A percentile compares a stretch with the other conserved stretches of the same genome.
Evolutionary conservation across 2,797 vertebrate genomes (phyloP).

Genomic region (Pseudomugil gertrudae): DNA sequence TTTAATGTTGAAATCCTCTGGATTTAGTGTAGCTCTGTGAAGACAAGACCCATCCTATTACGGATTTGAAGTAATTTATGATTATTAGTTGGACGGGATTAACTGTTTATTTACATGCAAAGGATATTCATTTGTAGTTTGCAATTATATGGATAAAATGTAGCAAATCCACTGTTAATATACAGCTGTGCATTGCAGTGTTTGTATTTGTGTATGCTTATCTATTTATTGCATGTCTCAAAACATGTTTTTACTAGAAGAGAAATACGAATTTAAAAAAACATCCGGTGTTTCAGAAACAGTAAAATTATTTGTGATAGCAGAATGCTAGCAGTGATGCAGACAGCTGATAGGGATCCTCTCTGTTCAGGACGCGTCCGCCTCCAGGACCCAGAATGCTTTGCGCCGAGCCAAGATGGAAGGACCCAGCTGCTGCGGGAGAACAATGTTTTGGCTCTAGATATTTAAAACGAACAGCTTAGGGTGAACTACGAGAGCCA

Average conservation of each 20-base stretch:
- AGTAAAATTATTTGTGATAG: too few species aligned
- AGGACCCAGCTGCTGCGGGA: conserved; percentile 83
- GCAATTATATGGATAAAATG: neutral
- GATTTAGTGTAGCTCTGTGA: neutral
- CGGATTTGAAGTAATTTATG: neutral
- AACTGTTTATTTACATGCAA: neutral
- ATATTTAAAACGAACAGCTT: conserved; percentile 61
- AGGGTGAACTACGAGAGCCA: conserved; percentile 57
- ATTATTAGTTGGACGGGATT: neutral
- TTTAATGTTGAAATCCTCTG: neutral
- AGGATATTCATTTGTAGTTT: neutral
- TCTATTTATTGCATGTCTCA: neutral
- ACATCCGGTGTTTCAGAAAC: too few species aligned
- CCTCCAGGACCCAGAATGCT: conserved; percentile 81
- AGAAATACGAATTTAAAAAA: too few species aligned
- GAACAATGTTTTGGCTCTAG: conserved; percentile 86
- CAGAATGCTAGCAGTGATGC: neutral
- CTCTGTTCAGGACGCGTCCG: conserved; percentile 12
- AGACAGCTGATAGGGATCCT: neutral
- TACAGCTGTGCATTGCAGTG: neutral
- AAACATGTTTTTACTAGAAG: neutral
- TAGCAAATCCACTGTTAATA: neutral
- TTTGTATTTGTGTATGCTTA: neutral
- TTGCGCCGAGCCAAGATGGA: conserved; percentile 85
- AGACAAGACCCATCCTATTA: neutral